Base-by-base conservation (phyloP, 2,113 vertebrate species). In the Oncorhynchus clarkii region DNA sequence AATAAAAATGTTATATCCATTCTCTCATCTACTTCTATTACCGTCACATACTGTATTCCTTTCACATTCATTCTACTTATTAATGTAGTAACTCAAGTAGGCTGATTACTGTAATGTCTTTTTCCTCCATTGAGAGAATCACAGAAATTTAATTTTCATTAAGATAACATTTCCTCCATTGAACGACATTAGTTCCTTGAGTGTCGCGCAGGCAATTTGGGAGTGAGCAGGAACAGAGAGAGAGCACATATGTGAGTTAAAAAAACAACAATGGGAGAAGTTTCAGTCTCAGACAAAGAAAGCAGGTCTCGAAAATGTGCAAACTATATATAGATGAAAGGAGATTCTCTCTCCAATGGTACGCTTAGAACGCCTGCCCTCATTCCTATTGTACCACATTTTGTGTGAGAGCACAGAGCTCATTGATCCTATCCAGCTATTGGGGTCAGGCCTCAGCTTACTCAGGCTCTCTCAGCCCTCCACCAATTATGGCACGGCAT, bases 401-500 rank as follows among this genome's bases (percentile, higher is more conserved):
- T 70, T 67, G 72, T 78, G 78, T 74, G 79, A 79, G 75, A 75
- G 65, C 64, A 73, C 34, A 73, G 70, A 76, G 51, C 73, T 69
- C 74, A 84, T 74, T 83, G 76, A 77, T 82, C 73, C 49, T 49
- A 78, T 77, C 24, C 51, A 73, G 79, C 68, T 79, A 83, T 84
- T 68, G 67, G 67, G 80, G 82, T 77, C 73, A 67, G 74, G 57
- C 67, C 26, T 29, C 78, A 77, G 65, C 27, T 71, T 79, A 78
- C 67, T 31, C 59, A 64, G 69, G 74, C 80, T 82, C 72, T 60
- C 31, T 27, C 67, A 71, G 39, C 59, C 73, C 48, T 60, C 26
- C 65, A 67, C 26, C 65, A 80, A 79, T 80, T 71, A 75, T 71
- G n/a, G 60, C 45, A 65, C 54, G 48, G 75, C 39, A 2, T 45